Base-by-base conservation (phyloP, 1,140 invertebrate genomes). In the Scaptodrosophila lebanonensis region DNA sequence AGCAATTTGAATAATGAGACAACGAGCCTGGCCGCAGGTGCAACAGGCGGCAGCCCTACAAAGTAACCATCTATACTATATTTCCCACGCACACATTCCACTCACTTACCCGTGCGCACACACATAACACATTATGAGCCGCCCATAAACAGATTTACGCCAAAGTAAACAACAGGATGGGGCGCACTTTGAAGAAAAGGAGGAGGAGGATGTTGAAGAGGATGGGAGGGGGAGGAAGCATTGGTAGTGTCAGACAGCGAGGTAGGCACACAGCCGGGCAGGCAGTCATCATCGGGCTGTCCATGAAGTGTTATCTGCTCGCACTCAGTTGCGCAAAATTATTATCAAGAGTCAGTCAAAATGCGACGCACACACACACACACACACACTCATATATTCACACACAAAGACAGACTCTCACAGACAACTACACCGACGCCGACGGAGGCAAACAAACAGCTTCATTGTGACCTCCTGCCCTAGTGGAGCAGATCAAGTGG, bases 401-500 rank as follows among this genome's bases (percentile, higher is more conserved):
- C 13, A 35, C 45, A 35, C 17, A 18, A 25, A 6, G 18, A 32
- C 32, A 45, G 11, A 39, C 35, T 42, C 33, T 36, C 30, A 38
- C 45, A 48, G 2, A 13, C 12, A 20, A 12, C 2, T 40, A 25
- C 16, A 18, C 15, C 3, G 3, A 8, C 22, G 3, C n/a, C n/a
- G n/a, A n/a, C n/a, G n/a, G n/a, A n/a, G n/a, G n/a, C 3, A 25
- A 3, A 25, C 33, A 59, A 57, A 79, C 75, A 77, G 75, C 73
- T 79, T 79, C 75, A 79, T 79, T 69, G 35, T 79, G 75, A 82
- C 75, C 75, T 79, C 60, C 65, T 79, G 75, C 61, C 75, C 69
- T 60, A 69, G 47, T 59, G 53, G 63, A n/a, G 40, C 65, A 42
- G 45, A 63, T 38, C 33, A 54, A 66, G 45, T 53, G 67, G 61